Evolutionary conservation across 35 echinoderm and acorn worm species (phyloP).

Genomic region (Diadema setosum): DNA sequence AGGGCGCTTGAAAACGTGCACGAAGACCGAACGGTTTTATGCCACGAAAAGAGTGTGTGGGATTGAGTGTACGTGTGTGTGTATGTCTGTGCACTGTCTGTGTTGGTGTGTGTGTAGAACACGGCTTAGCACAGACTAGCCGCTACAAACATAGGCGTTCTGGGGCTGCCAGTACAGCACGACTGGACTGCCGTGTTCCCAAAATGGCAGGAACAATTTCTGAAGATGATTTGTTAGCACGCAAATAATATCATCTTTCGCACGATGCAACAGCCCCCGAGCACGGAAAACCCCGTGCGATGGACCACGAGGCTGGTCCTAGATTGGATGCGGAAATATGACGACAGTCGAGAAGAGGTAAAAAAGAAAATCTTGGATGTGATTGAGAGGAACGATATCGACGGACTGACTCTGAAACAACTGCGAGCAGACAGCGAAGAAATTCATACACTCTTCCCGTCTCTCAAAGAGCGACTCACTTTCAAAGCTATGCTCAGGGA

Average conservation of each 20-base stretch:
- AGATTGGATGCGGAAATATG: slow-evolving; percentile 11
- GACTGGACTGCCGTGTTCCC: background rate
- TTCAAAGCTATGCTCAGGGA: slow-evolving; percentile 36
- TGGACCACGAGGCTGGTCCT: background rate
- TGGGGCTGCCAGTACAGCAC: background rate
- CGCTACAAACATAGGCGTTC: background rate
- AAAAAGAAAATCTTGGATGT: slow-evolving; percentile 33
- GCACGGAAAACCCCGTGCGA: slow-evolving; percentile 4
- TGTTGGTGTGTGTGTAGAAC: background rate
- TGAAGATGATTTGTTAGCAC: slow-evolving; percentile 4
- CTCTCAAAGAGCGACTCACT: slow-evolving; percentile 24
- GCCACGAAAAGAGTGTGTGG: background rate
- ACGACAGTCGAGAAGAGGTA: slow-evolving; percentile 16
- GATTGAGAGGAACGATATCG: slow-evolving; percentile 20
- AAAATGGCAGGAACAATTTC: background rate
- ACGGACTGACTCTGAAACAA: slow-evolving; percentile 36
- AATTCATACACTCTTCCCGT: slow-evolving; percentile 17
- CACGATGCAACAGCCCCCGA: background rate
- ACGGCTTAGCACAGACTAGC: slow-evolving; percentile 11
- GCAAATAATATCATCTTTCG: background rate
- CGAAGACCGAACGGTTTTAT: background rate
- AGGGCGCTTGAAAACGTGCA: background rate
- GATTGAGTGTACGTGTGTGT: background rate
- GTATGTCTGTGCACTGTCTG: background rate
- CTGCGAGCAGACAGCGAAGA: slow-evolving; percentile 33